Conservation (phyloP, 2,113 vertebrate genomes). For the Pollimyrus isidori region DNA sequence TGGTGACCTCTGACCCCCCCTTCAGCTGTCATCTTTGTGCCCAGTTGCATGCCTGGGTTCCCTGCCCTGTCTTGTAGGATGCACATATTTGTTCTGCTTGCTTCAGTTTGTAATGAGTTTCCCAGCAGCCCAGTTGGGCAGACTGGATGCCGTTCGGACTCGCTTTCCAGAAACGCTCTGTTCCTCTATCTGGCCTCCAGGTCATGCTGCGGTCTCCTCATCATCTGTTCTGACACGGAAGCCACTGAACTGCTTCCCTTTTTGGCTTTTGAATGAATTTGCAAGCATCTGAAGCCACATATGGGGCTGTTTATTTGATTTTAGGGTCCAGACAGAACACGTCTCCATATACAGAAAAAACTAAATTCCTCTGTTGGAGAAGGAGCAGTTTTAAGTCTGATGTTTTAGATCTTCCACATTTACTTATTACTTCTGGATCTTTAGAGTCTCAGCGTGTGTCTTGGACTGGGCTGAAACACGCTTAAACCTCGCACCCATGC, state of each 20-base stretch:
- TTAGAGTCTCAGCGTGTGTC: not conserved
- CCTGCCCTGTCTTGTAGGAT: not conserved
- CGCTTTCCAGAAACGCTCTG: not conserved
- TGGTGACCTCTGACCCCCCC: not conserved
- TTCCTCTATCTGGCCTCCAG: not conserved
- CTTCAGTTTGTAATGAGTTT: not conserved
- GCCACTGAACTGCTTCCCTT: not conserved
- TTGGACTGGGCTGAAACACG: not conserved
- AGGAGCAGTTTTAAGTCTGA: not conserved
- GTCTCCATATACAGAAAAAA: not conserved
- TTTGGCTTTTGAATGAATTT: conserved; percentile 12
- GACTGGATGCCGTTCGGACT: not conserved
- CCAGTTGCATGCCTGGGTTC: not conserved
- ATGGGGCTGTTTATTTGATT: not conserved
- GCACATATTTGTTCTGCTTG: not conserved
- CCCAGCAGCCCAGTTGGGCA: not conserved
- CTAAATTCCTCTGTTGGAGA: not conserved
- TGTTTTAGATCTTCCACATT: not conserved
- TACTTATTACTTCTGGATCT: not conserved
- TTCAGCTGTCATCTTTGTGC: not conserved
- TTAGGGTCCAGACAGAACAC: not conserved
- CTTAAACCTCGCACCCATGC: not conserved
- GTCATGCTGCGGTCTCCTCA: not conserved
- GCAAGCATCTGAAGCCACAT: not conserved
- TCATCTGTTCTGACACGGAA: not conserved